Percentiles rank a stretch among this genome's conserved stretches.
Conservation (phyloP, 2,888 invertebrate genomes). For the Eudasyphora cyanicolor region DNA sequence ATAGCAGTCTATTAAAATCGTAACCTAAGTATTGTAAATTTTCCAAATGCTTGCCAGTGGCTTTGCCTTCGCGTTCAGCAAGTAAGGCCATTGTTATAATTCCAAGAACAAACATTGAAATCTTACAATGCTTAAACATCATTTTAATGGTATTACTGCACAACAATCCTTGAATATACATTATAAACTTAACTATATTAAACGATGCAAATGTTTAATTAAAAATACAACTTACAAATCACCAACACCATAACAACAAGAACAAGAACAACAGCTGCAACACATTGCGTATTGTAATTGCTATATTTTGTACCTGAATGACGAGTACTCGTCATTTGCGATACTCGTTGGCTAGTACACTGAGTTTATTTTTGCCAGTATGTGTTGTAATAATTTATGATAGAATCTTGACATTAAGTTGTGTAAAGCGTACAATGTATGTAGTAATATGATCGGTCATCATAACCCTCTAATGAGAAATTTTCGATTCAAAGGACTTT, state of each 20-base stretch:
- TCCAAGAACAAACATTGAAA: slow-evolving; percentile 20
- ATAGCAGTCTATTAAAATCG: slow-evolving; percentile 32
- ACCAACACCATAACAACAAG: slow-evolving; percentile 2
- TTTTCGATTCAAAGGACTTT: slow-evolving; percentile 28
- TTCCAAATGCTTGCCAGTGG: slow-evolving; percentile 15
- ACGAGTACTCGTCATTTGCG: background rate
- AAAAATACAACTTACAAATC: background rate
- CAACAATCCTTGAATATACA: background rate
- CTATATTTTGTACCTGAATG: background rate
- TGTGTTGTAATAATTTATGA: slow-evolving; percentile 27
- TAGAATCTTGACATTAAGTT: slow-evolving; percentile 26
- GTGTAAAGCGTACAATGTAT: slow-evolving; percentile 15
- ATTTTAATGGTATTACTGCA: slow-evolving; percentile 11
- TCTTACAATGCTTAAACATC: slow-evolving; percentile 29
- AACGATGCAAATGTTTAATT: background rate
- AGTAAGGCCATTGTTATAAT: background rate
- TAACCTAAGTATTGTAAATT: slow-evolving; percentile 45
- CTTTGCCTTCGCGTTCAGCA: background rate
- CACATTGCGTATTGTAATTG: background rate
- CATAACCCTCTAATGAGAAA: slow-evolving; percentile 35
- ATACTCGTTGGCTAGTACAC: background rate
- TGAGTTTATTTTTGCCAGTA: background rate
- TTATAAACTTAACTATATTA: background rate
- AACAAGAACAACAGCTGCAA: slow-evolving; percentile 3
- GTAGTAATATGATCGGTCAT: slow-evolving; percentile 5